Evolutionary conservation across 2,888 invertebrate genomes (phyloP), one percentile per base, ranked within the genome.

Genomic region (Blomia tropicalis): DNA sequence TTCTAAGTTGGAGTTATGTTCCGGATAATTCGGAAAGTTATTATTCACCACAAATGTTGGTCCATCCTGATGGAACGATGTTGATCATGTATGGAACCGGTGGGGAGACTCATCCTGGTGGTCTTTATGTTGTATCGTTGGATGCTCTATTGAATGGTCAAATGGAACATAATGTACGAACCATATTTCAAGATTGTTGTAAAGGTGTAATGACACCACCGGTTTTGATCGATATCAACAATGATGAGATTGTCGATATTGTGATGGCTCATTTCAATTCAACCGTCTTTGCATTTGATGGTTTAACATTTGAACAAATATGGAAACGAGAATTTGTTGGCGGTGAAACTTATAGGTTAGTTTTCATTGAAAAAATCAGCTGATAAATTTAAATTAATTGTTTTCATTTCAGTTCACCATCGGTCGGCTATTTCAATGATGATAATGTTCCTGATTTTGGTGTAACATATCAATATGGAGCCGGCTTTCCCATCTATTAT

Each of bases 371-470:
- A 29, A 23, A 14, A 47, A 14, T 23, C n/a, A 47, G 11, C 29
- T 54, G n/a, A n/a, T 47, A 2, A 19, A 19, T 14, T 2, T 47
- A 47, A 19, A 2, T 47, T 47, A 47, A 19, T 47, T n/a, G n/a
- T n/a, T n/a, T 64, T 32, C 44, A 66, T 67, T 70, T 22, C 69
- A 83, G 84, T 69, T 80, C 83, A 58, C 85, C 86, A 43, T 82
- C 84, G 14, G 84, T 84, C 1, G 86, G 84, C 0, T 85, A 81
- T 72, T 87, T 82, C 70, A 83, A 86, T 71, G 80, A 81, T 67
- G 87, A 87, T 70, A 78, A 82, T 67, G 73, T 83, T 4, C 84
- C 85, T 0, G 87, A 87, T 72, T 84, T 87, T 70, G 77, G 86
- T 75, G 78, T 87, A 1, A 83, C 84, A 68, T 84, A 79, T 69